Evolutionary conservation across 2,888 invertebrate species (phyloP), one percentile per base, ranked within the genome.

Genomic region (Morinoia aosen): DNA sequence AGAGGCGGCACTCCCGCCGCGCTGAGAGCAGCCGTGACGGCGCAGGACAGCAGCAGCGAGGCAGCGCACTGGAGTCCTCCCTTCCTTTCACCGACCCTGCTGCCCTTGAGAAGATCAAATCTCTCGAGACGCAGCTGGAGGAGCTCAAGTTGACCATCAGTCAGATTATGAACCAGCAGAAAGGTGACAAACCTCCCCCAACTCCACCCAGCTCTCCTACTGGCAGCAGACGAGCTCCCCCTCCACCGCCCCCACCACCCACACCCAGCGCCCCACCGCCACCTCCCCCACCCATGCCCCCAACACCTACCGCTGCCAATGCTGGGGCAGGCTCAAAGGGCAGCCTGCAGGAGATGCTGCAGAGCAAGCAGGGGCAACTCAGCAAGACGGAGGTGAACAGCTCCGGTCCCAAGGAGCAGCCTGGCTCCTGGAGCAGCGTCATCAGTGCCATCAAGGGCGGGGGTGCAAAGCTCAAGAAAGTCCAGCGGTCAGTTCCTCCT

Each of bases 291-390:
- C 33, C 56, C 58, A 19, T 94, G 94, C 94, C 57, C 0, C 25
- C 10, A 14, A 94, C 19, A 57, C 56, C 56, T 33, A 94, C 57
- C 25, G 40, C 61, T 61, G 40, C 11, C 25, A 64, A 33, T 57
- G 57, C n/a, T 57, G 48, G 16, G 25, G 33, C 10, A 25, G 58
- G 56, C 14, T 14, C 93, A 33, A 48, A 56, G 7, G 58, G 58
- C 39, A 95, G 95, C 95, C 95, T 95, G 61, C 95, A 95, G 19
- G 57, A 95, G 95, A 40, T 95, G 95, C 95, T 95, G 61, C n/a
- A 58, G 58, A 95, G 64, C 95, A 95, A 95, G 57, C 95, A 95
- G 57, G 95, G 95, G 40, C 61, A 95, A 64, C 95, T 95, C 19
- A 61, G 61, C 64, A 95, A 95, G 48, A 64, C 95, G 56, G 93